Conservation (phyloP, 2,113 vertebrate genomes). For the Piprites chloris region DNA sequence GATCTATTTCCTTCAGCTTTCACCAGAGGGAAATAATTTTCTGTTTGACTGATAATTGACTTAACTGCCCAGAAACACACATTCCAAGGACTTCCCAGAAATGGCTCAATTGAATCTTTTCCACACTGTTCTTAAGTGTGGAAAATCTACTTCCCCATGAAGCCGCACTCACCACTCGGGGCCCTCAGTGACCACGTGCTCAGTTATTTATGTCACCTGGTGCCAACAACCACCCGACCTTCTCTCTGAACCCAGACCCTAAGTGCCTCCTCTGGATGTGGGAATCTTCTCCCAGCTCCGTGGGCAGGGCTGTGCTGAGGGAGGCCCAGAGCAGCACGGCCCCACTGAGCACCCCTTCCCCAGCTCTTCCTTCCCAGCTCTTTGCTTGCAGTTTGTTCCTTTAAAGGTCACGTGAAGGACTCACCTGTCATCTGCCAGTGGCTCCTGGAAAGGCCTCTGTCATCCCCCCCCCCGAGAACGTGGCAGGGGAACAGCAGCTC, state of each 20-base stretch:
- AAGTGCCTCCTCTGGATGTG: too few relatives aligned
- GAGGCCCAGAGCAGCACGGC: neutral
- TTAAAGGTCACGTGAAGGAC: neutral
- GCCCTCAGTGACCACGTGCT: rapidly evolving
- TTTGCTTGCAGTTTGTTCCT: neutral
- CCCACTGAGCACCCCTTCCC: neutral
- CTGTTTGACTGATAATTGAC: neutral
- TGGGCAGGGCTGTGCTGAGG: neutral
- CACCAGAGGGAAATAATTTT: neutral
- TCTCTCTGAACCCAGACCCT: rapidly evolving
- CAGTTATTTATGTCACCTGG: neutral
- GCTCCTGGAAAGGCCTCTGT: neutral
- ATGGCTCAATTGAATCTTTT: neutral
- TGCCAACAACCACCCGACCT: rapidly evolving
- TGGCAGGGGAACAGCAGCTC: neutral
- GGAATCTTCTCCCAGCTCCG: neutral
- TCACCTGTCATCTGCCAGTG: neutral
- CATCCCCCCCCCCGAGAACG: neutral
- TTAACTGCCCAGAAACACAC: neutral
- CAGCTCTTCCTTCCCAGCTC: neutral
- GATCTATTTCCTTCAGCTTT: neutral
- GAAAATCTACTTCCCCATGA: neutral
- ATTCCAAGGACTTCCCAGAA: neutral
- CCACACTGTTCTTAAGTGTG: neutral
- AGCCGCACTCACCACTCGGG: neutral